phyloP scores from a whole-genome alignment of 2,797 vertebrate species.

The Trichosurus vulpecula region DNA sequence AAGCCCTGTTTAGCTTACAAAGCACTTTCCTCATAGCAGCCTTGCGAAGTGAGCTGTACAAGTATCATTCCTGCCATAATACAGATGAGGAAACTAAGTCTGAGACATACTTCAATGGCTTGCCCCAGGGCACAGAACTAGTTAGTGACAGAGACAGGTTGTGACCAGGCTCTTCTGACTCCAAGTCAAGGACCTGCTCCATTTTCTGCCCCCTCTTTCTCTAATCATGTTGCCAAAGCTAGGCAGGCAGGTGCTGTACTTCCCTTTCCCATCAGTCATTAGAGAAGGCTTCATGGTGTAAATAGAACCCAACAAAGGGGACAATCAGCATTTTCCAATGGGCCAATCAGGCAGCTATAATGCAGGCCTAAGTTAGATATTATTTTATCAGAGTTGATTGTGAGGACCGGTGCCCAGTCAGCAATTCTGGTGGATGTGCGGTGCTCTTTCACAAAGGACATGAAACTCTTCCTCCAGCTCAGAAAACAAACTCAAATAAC shows the following conservation, averaged over 20 bases:
- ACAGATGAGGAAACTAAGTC: neutral
- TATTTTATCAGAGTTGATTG: slow-evolving; percentile 50
- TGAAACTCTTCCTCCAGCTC: neutral
- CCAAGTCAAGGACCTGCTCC: neutral
- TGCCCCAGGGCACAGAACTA: neutral
- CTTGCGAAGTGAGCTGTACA: neutral
- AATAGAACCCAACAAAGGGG: slow-evolving; percentile 31
- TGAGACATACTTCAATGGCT: neutral
- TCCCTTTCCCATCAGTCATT: neutral
- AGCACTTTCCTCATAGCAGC: neutral
- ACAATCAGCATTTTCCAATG: slow-evolving; percentile 56
- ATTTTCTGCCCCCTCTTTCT: neutral
- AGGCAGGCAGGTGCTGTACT: neutral
- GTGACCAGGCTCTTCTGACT: neutral
- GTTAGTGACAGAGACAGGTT: neutral
- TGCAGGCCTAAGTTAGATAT: neutral
- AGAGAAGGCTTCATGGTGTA: slow-evolving; percentile 10
- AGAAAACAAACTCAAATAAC: neutral
- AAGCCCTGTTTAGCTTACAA: neutral
- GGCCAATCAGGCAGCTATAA: slow-evolving; percentile 46
- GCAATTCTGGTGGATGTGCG: neutral
- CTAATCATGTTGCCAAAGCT: neutral
- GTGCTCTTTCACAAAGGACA: slow-evolving; percentile 44
- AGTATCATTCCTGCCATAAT: neutral
- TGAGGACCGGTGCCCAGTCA: slow-evolving; percentile 29